These are phyloP conservation scores for Campopleginae sp. DNA, from an alignment of 2,888 invertebrate species.

Conservation along the genomic window DNA sequence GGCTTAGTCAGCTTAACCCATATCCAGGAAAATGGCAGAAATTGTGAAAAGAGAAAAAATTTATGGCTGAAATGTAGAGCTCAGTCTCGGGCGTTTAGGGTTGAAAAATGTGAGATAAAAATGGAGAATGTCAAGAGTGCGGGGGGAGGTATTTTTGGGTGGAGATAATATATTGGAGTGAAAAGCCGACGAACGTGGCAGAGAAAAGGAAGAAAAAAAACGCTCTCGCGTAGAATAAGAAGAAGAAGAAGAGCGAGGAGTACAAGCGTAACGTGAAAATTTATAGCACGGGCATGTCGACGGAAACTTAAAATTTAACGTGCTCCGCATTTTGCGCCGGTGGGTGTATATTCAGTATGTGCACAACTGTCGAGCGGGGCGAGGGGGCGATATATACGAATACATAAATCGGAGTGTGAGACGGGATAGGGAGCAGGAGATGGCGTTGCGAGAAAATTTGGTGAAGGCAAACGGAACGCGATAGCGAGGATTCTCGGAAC, in stretches of 20 bases:
- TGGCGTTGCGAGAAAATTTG: conserved; percentile 61
- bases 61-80: no score
- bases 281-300: conserved; percentile 79
- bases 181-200: neutral
- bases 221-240: conserved; percentile 19
- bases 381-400: conserved; percentile 31
- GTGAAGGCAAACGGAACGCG: conserved; percentile 68
- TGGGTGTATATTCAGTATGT: conserved; percentile 45
- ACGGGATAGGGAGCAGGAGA: conserved; percentile 28
- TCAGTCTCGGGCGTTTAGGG: no score
- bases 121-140: conserved; percentile 1
- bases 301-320: conserved; percentile 83
- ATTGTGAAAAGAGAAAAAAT: no score
- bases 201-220: conserved; percentile 54
- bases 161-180: conserved; percentile 61
- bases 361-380: neutral
- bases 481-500: conserved; percentile 72
- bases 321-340: conserved; percentile 70
- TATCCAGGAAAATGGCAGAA: no score
- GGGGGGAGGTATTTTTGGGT: conserved; percentile 32
- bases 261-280: conserved; percentile 75
- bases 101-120: neutral
- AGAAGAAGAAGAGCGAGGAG: conserved; percentile 49
- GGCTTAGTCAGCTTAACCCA: no score
- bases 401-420: conserved; percentile 38